Evolutionary conservation across 2,113 vertebrate genomes (phyloP), one percentile per base, ranked within the genome.

Genomic region (Crotophaga sulcirostris): DNA sequence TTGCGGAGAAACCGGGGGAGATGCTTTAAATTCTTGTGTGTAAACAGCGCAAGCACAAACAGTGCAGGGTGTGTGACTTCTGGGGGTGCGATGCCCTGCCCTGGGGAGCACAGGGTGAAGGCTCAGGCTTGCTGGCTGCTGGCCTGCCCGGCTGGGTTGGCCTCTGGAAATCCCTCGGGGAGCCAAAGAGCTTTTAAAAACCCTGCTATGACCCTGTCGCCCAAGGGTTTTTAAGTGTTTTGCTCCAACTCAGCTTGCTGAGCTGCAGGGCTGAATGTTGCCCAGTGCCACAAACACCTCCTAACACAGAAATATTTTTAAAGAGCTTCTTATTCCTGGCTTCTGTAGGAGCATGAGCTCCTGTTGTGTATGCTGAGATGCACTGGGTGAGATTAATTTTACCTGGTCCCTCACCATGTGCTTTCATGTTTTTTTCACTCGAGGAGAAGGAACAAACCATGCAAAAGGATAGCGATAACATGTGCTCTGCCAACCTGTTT

Each of bases 1-100:
- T 98, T 98, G 94, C 31, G 11, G 94, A 97, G 97, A 98, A 97
- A 97, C 97, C 68, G 96, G 97, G 96, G 95, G 96, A 98, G 95
- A 97, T 70, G 96, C 96, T 98, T 96, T 97, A 95, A 95, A 96
- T 94, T 96, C 90, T 78, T 96, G 96, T 97, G 96, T 97, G 97
- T 97, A 98, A 98, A 98, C 98, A 98, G 96, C n/a, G 16, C 38
- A 58, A 96, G 97, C 96, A 82, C 70, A 95, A 97, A 91, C 82
- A 90, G 95, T 2, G 7, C 7, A 24, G 87, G 66, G 52, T 29
- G 90, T 31, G 88, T 34, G 84, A 51, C 94, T 94, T 75, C 75
- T 16, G 4, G 60, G 63, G 87, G 55, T 25, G 29, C 2, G 6
- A 1, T 7, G 67, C 52, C 60, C 64, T 7, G 55, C n/a, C 19